Evolutionary conservation across 2,797 vertebrate species (phyloP), one percentile per base, ranked within the genome.

Genomic region (Erpetoichthys calabaricus): DNA sequence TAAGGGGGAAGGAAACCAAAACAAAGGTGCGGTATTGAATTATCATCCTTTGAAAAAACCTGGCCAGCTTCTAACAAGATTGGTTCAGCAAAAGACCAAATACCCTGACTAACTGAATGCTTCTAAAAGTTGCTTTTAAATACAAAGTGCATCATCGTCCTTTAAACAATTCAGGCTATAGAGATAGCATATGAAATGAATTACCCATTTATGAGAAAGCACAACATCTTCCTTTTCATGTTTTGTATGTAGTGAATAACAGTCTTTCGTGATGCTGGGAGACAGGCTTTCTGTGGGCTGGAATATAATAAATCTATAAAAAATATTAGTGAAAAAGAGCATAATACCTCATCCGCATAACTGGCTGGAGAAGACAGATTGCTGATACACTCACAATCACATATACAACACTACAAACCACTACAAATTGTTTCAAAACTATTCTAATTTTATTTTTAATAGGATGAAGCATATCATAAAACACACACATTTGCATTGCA

Each of bases 1-100:
- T 43, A 54, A 7, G 53, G 6, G 41, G 10, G 41, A 8, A 42
- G 41, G 53, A 54, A 43, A 54, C 41, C 53, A 54, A 7, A n/a
- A 25, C 53, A 42, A 7, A 54, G 53, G 44, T 54, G 53, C 42
- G 41, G 53, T 54, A 54, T 54, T 54, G 53, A 54, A 43, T 6
- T 54, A 54, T 6, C 53, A 42, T 54, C 53, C 53, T 54, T 42
- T 54, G 41, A 6, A 54, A 54, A 43, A 54, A 42, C 44, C 42
- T 54, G 7, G 3, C 44, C 44, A 43, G 4, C 53, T 25, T 54
- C 44, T 42, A 54, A 54, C 42, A 54, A 54, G 53, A 5, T 42
- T 43, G 7, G 41, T 54, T 54, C 41, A 54, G 53, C 5, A 54
- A 54, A 54, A 54, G 8, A 54, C 5, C 53, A 54, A 54, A 54